These are phyloP conservation scores for Horisme vitalbata DNA, from an alignment of 2,888 invertebrate species.

Conservation along the genomic window DNA sequence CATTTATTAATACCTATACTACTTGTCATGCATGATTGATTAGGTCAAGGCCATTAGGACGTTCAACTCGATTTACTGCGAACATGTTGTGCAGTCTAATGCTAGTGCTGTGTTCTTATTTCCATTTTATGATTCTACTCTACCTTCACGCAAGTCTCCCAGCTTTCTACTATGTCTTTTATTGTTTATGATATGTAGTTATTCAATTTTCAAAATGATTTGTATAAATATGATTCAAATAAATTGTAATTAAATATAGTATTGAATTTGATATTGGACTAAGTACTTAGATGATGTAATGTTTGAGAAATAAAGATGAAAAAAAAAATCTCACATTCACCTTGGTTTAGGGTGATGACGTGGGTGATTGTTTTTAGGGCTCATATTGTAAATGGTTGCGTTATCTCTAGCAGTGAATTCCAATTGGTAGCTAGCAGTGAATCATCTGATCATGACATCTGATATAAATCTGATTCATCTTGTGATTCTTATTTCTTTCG, in stretches of 20 bases:
- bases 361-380: no score
- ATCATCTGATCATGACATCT: no score
- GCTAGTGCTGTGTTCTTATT: slow-evolving; percentile 30
- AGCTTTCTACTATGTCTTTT: slow-evolving; percentile 32
- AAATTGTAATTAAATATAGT: background rate
- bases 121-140: slow-evolving; percentile 33
- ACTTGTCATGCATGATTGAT: background rate
- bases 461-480: no score
- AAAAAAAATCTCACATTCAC: background rate
- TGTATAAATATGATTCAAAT: background rate
- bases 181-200: slow-evolving; percentile 26
- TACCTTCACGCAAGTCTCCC: slow-evolving; percentile 33
- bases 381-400: no score
- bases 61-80: slow-evolving; percentile 18
- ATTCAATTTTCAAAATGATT: no score
- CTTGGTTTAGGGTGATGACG: no score
- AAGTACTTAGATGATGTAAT: slow-evolving; percentile 9
- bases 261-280: background rate
- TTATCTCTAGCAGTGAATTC: no score
- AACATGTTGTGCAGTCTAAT: slow-evolving; percentile 30
- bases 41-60: slow-evolving; percentile 26
- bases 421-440: no score
- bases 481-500: no score
- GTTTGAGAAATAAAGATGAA: slow-evolving; percentile 13
- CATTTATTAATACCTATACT: no score